Evolutionary conservation across 35 echinoderm and acorn worm genomes (phyloP), one percentile per base, ranked within the genome.

Genomic region (Chiridota heheva): DNA sequence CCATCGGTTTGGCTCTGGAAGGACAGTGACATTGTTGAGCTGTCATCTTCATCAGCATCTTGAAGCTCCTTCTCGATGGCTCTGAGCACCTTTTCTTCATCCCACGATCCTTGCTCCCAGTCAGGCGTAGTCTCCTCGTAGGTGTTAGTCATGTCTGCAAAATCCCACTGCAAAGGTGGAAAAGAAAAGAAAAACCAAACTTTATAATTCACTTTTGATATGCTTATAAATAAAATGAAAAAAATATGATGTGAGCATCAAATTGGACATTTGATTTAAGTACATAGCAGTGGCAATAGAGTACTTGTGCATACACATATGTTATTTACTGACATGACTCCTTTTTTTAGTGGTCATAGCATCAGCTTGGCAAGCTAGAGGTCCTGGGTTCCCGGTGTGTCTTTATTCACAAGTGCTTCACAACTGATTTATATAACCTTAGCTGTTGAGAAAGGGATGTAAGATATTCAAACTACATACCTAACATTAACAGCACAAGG

Each of bases 151-250:
- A 86, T 86, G 49, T 86, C 83, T 42, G 83, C 74, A 5, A 86
- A 74, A 46, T 86, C 83, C 83, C 83, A 86, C 83, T 86, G 86
- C 12, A 45, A 44, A 67, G 35, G 42, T 2, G 78, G 64, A 72
- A 71, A 32, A 2, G 28, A 67, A 42, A 15, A 43, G 25, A 49
- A 64, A 38, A 20, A 43, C 37, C 33, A 73, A 76, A 8, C 26
- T 76, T 2, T 7, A 8, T 64, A n/a, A 69, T 53, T 59, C 80
- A 24, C 4, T 42, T 71, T 7, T 69, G 64, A 48, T 69, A 71
- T 53, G 48, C 22, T 22, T 53, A 22, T 10, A 22, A 22, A 53
- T 53, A 53, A 22, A 13, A 10, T 53, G 48, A 53, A 22, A 22
- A 22, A 53, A 53, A 10, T 53, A 13, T 53, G 22, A 22, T 53